Evolutionary conservation across 2,888 invertebrate species (phyloP).

Genomic region (Acheta domesticus): DNA sequence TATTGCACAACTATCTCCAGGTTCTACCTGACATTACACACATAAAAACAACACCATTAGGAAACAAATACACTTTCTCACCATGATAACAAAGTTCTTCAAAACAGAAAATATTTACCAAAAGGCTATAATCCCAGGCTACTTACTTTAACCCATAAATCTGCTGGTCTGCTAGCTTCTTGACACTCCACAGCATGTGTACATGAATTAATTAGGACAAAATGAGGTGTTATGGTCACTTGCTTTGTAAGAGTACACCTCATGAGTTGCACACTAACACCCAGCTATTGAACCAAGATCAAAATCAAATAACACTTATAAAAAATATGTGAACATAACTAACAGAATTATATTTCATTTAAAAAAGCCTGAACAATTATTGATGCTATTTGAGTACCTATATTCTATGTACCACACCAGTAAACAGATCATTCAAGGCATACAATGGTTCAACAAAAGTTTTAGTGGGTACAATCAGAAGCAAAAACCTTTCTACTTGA

Average conservation of each 20-base stretch:
- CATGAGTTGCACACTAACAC: slow-evolving; percentile 87
- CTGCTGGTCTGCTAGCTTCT: slow-evolving; percentile 70
- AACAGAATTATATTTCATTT: too few relatives aligned
- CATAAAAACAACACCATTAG: not conserved
- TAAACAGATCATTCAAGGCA: too few relatives aligned
- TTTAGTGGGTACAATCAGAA: too few relatives aligned
- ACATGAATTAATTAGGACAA: slow-evolving; percentile 85
- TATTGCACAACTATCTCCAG: slow-evolving; percentile 69
- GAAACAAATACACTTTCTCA: too few relatives aligned
- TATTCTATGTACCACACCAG: too few relatives aligned
- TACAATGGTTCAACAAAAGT: too few relatives aligned
- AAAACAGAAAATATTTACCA: not conserved
- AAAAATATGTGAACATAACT: too few relatives aligned
- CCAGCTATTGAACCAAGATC: slow-evolving; percentile 63
- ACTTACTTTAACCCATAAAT: slow-evolving; percentile 61
- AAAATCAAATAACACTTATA: not conserved
- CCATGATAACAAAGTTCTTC: not conserved
- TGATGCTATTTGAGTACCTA: too few relatives aligned
- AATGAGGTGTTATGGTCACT: slow-evolving; percentile 92
- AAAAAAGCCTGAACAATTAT: too few relatives aligned
- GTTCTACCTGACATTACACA: slow-evolving; percentile 47
- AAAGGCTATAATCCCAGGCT: not conserved
- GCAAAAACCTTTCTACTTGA: too few relatives aligned
- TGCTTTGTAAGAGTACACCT: slow-evolving; percentile 92
- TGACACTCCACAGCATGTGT: slow-evolving; percentile 72